These are phyloP conservation scores for Enchytraeus crypticus DNA, from an alignment of 2,888 invertebrate species.

Conservation along the genomic window DNA sequence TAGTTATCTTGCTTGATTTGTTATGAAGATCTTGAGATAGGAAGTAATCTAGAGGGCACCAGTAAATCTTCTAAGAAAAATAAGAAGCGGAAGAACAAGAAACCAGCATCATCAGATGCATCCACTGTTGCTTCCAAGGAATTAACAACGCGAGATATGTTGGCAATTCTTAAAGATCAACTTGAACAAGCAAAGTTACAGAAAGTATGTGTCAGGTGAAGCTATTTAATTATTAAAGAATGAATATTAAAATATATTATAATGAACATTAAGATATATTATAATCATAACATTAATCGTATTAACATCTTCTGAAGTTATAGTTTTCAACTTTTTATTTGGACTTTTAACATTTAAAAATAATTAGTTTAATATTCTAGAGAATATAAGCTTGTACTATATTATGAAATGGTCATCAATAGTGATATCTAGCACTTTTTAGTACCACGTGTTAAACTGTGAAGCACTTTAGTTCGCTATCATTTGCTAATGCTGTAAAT, in stretches of 20 bases:
- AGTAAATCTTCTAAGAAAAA: background rate
- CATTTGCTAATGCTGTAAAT: background rate
- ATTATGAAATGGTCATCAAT: too few species aligned
- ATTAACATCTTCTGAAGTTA: background rate
- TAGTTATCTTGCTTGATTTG: too few species aligned
- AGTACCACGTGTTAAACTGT: too few species aligned
- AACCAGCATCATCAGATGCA: background rate
- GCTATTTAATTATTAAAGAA: too few species aligned
- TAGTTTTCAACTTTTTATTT: background rate
- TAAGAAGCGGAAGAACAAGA: background rate
- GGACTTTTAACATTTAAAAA: background rate
- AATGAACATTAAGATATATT: background rate
- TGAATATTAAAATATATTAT: too few species aligned
- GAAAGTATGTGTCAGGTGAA: too few species aligned
- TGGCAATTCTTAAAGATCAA: background rate
- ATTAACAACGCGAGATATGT: background rate
- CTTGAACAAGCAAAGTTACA: background rate
- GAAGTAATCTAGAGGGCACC: background rate
- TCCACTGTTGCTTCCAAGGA: background rate
- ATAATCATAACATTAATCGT: background rate
- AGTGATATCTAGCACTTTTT: too few species aligned
- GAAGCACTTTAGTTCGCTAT: background rate
- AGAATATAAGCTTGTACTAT: too few species aligned
- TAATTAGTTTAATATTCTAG: background rate
- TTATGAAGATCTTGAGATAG: too few species aligned